Percentiles rank a stretch among this genome's conserved stretches.
phyloP scores from a whole-genome alignment of 2,888 invertebrate genomes.

The Metellina segmentata region DNA sequence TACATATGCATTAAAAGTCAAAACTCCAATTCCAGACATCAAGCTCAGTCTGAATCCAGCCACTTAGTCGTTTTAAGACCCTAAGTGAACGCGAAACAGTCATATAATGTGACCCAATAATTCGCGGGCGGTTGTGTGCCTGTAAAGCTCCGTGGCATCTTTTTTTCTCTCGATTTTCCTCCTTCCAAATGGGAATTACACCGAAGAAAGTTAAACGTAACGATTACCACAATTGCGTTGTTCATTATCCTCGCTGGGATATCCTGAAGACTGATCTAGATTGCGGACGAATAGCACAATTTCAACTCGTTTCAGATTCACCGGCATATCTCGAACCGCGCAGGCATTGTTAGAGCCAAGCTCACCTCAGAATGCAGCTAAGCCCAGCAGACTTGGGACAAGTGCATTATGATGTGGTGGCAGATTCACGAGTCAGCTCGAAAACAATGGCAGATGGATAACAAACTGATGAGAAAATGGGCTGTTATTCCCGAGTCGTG shows the following conservation, averaged over 20 bases:
- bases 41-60: background rate
- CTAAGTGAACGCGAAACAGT: background rate
- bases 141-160: background rate
- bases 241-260: conserved; percentile 7
- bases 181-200: background rate
- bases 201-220: conserved; percentile 18
- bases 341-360: conserved; percentile 17
- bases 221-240: conserved; percentile 4
- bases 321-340: background rate
- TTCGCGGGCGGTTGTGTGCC: background rate
- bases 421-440: conserved; percentile 20
- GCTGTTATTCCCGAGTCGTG: conserved; percentile 44
- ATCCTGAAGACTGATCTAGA: conserved; percentile 10
- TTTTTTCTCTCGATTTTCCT: background rate
- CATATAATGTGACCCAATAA: conserved; percentile 11
- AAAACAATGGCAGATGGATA: conserved; percentile 51
- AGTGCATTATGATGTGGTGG: conserved; percentile 28
- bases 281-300: conserved; percentile 19
- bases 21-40: background rate
- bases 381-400: background rate
- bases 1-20: background rate
- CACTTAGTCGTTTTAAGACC: background rate
- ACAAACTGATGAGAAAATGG: conserved; percentile 25
- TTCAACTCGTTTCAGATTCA: conserved; percentile 10
- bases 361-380: background rate